These are phyloP conservation scores for Mormyrus hasselquistii DNA, from an alignment of 2,797 vertebrate species.

Conservation along the genomic window DNA sequence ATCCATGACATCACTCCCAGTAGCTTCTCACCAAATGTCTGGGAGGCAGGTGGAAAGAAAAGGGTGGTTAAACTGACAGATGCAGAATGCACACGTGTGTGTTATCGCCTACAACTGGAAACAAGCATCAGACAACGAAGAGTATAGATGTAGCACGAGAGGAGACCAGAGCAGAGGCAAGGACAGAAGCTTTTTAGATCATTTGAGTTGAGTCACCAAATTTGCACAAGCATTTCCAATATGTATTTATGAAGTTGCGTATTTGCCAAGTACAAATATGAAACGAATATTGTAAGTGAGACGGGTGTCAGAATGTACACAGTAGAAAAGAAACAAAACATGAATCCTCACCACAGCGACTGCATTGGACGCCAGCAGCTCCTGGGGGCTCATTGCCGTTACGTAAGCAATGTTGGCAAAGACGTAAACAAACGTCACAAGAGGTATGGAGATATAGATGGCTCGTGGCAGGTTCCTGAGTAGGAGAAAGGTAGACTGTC, in stretches of 20 bases:
- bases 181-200: not conserved
- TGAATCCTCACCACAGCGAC: slow-evolving; percentile 80
- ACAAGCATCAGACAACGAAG: not conserved
- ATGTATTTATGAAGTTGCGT: not conserved
- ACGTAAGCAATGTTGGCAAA: slow-evolving; percentile 91
- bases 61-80: not conserved
- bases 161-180: not conserved
- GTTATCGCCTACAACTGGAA: not conserved
- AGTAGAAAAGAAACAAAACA: not conserved
- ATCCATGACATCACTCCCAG: slow-evolving; percentile 89
- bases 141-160: no score
- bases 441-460: slow-evolving; percentile 91
- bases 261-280: not conserved
- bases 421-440: slow-evolving; percentile 89
- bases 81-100: not conserved
- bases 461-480: slow-evolving; percentile 86
- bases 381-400: slow-evolving; percentile 88
- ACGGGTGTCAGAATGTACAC: not conserved
- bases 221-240: not conserved
- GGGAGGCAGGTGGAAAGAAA: slow-evolving; percentile 32
- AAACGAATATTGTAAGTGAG: not conserved
- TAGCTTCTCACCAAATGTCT: slow-evolving; percentile 92
- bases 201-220: not conserved
- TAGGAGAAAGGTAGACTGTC: not conserved
- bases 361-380: slow-evolving; percentile 84